Percentiles rank a stretch among this genome's conserved stretches.
phyloP scores from a whole-genome alignment of 1,140 invertebrate species.

The Rhopalosiphum maidis region DNA sequence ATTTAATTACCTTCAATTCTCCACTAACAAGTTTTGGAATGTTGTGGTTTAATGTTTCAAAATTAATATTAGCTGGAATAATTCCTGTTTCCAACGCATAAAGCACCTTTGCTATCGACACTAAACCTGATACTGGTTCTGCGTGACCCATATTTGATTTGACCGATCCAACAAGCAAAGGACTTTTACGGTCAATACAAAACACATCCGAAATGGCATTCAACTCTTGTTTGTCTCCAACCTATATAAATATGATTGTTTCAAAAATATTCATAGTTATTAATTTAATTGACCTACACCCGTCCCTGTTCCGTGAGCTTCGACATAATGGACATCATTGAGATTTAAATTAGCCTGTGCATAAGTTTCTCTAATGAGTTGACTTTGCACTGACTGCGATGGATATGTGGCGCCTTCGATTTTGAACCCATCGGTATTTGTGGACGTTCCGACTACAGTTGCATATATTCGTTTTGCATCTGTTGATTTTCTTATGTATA shows the following conservation, averaged over 20 bases:
- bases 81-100: slow-evolving; percentile 60
- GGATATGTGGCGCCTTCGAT: slow-evolving; percentile 59
- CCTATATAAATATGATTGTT: slow-evolving; percentile 66
- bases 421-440: slow-evolving; percentile 71
- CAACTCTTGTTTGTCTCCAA: slow-evolving; percentile 72
- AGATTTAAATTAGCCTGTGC: slow-evolving; percentile 68
- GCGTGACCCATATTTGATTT: slow-evolving; percentile 81
- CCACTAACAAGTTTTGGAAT: slow-evolving; percentile 69
- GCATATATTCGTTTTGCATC: slow-evolving; percentile 69
- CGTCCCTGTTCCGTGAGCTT: slow-evolving; percentile 63
- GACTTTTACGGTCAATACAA: slow-evolving; percentile 65
- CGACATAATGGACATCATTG: slow-evolving; percentile 61
- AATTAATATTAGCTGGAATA: slow-evolving; percentile 61
- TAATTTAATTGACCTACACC: slow-evolving; percentile 61
- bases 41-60: slow-evolving; percentile 63
- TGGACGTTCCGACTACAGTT: slow-evolving; percentile 68
- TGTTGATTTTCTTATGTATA: slow-evolving; percentile 68
- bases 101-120: slow-evolving; percentile 68
- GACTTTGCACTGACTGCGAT: slow-evolving; percentile 29
- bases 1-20: slow-evolving; percentile 59
- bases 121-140: slow-evolving; percentile 72
- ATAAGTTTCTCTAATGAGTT: slow-evolving; percentile 55
- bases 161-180: slow-evolving; percentile 75
- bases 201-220: slow-evolving; percentile 70
- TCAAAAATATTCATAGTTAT: not conserved